These are phyloP conservation scores for Villa cingulata DNA, from an alignment of 2,888 invertebrate species.

Conservation along the genomic window DNA sequence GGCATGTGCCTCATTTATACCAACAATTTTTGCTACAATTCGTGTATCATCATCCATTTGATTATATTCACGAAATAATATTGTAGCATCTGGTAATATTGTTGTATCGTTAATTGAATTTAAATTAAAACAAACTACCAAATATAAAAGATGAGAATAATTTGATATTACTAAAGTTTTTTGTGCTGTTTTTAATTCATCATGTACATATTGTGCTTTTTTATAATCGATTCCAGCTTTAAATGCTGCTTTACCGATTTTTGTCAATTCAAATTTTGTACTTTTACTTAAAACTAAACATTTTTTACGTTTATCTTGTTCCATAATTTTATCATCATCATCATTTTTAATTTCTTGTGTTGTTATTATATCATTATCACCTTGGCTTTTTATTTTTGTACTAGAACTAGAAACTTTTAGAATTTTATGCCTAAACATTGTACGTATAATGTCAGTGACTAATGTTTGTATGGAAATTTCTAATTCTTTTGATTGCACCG, in stretches of 20 bases:
- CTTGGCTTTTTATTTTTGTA: constrained; percentile 14
- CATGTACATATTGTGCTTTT: constrained; percentile 54
- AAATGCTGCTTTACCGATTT: constrained; percentile 67
- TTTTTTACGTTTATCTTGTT: constrained; percentile 10
- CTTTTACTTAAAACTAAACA: constrained; percentile 30
- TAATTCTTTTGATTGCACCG: constrained; percentile 44
- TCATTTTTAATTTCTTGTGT: constrained; percentile 24
- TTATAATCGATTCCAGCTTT: constrained; percentile 73
- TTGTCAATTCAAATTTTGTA: constrained; percentile 44
- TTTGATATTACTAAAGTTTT: constrained; percentile 63
- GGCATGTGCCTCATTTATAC: constrained; percentile 62
- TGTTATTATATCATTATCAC: constrained; percentile 23
- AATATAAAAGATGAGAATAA: constrained; percentile 72
- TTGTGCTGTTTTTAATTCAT: constrained; percentile 60
- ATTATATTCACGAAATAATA: constrained; percentile 42
- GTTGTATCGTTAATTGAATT: constrained; percentile 34
- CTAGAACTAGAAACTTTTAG: constrained; percentile 17
- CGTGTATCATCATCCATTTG: constrained; percentile 48
- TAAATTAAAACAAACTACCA: constrained; percentile 42
- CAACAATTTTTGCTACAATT: constrained; percentile 57
- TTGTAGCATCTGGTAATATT: constrained; percentile 43
- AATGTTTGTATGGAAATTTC: constrained; percentile 24
- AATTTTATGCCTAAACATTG: constrained; percentile 33
- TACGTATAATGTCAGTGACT: constrained; percentile 25
- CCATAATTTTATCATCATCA: background rate